A percentile compares a stretch with the other conserved stretches of the same genome.
Conservation (phyloP, 2,113 vertebrate species). For the Sinosuthora webbiana region DNA sequence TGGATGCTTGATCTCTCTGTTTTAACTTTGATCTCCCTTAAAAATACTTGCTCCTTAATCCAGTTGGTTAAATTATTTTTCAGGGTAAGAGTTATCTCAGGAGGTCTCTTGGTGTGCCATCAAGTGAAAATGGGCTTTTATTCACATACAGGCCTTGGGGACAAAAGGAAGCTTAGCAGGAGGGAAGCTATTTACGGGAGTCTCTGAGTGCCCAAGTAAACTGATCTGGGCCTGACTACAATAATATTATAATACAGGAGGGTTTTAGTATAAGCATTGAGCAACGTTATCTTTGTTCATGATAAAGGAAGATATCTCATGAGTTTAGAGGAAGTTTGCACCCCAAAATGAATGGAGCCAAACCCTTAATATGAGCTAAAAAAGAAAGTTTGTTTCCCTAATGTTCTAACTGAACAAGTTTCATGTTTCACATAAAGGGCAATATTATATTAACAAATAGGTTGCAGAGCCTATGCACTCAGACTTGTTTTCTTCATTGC, state of each 20-base stretch:
- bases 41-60: not conserved
- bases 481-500: not conserved
- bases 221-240: not conserved
- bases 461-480: not conserved
- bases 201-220: not conserved
- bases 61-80: not conserved
- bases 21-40: not conserved
- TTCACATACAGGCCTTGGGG: not conserved
- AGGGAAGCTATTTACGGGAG: not conserved
- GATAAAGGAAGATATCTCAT: not conserved
- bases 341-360: not conserved
- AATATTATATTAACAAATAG: not conserved
- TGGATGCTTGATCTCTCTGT: not conserved
- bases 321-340: not conserved
- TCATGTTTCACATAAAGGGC: not conserved
- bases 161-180: not conserved
- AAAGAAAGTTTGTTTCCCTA: not conserved
- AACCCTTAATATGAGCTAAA: not conserved
- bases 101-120: not conserved
- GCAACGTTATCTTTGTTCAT: not conserved
- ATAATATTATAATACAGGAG: not conserved
- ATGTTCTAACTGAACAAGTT: not conserved
- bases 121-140: not conserved
- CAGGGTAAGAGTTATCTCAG: not conserved
- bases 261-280: not conserved